A percentile compares a stretch with the other conserved stretches of the same genome.
Evolutionary conservation across 1,140 invertebrate species (phyloP).

Genomic region (Antheraea pernyi): DNA sequence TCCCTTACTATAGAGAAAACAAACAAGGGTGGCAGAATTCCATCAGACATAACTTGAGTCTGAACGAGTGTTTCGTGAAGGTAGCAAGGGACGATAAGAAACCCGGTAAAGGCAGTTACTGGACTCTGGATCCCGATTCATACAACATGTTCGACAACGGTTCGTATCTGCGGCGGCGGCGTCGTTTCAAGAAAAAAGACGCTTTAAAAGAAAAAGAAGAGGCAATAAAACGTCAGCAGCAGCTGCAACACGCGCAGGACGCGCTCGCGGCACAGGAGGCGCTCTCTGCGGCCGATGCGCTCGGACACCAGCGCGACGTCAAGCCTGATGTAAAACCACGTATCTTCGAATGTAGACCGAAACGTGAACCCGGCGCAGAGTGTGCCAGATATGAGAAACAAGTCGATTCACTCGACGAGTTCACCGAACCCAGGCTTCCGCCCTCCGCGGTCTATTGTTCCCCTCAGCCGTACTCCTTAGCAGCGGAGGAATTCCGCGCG

Average conservation of each 20-base stretch:
- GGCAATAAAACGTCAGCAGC: slow-evolving; percentile 88
- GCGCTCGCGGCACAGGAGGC: slow-evolving; percentile 78
- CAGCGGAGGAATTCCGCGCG: slow-evolving; percentile 76
- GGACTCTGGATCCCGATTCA: slow-evolving; percentile 97
- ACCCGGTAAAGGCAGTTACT: slow-evolving; percentile 97
- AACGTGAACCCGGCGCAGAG: slow-evolving; percentile 82
- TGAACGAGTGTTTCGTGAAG: slow-evolving; percentile 99
- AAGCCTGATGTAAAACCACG: slow-evolving; percentile 79
- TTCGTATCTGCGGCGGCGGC: slow-evolving; percentile 92
- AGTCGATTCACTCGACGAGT: slow-evolving; percentile 66
- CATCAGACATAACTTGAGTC: slow-evolving; percentile 96
- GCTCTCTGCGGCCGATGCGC: slow-evolving; percentile 60
- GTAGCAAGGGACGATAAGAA: slow-evolving; percentile 95
- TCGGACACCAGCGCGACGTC: slow-evolving; percentile 73
- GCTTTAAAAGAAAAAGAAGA: slow-evolving; percentile 93
- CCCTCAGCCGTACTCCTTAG: slow-evolving; percentile 78
- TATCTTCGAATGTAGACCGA: slow-evolving; percentile 82
- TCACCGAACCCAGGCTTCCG: slow-evolving; percentile 73
- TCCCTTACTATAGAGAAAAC: slow-evolving; percentile 98
- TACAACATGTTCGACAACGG: slow-evolving; percentile 99
- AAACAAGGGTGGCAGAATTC: slow-evolving; percentile 98
- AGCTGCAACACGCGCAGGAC: slow-evolving; percentile 76
- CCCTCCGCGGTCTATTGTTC: slow-evolving; percentile 74
- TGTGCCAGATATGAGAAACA: slow-evolving; percentile 78
- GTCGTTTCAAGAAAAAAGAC: slow-evolving; percentile 98